phyloP scores from a whole-genome alignment of 2,888 invertebrate species.

The Fragum whitleyi region DNA sequence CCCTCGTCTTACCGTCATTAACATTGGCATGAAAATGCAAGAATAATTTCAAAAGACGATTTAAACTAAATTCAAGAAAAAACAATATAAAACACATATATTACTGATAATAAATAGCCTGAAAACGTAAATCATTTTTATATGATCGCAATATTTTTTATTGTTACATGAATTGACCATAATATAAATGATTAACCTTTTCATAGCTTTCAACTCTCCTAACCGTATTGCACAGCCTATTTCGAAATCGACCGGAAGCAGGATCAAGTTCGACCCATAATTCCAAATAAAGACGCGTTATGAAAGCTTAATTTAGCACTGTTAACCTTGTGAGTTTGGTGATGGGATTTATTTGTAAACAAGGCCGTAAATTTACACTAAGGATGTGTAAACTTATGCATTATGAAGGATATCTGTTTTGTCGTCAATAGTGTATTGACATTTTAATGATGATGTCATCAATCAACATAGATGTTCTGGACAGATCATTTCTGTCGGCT shows the following conservation, averaged over 20 bases:
- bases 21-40: too few relatives aligned
- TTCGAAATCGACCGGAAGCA: not conserved
- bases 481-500: slow-evolving; percentile 12
- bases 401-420: not conserved
- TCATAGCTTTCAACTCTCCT: too few relatives aligned
- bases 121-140: not conserved
- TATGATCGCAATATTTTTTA: not conserved
- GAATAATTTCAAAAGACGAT: too few relatives aligned
- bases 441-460: slow-evolving; percentile 19
- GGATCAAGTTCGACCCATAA: not conserved
- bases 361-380: not conserved
- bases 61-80: too few relatives aligned
- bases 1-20: too few relatives aligned
- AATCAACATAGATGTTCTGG: slow-evolving; percentile 17
- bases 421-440: slow-evolving; percentile 15
- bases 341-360: not conserved
- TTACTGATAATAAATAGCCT: too few relatives aligned
- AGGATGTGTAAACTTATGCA: not conserved
- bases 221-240: too few relatives aligned
- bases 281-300: not conserved
- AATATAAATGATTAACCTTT: not conserved
- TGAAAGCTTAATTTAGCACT: not conserved
- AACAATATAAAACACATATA: too few relatives aligned
- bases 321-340: not conserved
- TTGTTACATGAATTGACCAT: not conserved